A percentile compares a stretch with the other conserved stretches of the same genome.
These are phyloP conservation scores for Ctenopoma multispine DNA, from an alignment of 2,797 vertebrate species.

Conservation along the genomic window DNA sequence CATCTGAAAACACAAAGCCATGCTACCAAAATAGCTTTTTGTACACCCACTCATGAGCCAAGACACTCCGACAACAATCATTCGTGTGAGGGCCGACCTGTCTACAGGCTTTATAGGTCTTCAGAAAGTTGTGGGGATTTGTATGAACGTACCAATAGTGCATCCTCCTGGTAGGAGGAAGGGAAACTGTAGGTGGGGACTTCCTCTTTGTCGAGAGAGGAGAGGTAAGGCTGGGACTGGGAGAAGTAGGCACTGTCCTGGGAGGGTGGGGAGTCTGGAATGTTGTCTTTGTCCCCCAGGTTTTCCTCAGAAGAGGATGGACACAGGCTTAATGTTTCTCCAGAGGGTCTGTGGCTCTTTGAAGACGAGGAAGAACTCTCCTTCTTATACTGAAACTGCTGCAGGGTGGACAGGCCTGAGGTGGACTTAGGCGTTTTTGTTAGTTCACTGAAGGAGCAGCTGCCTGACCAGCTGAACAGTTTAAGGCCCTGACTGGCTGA, in stretches of 20 bases:
- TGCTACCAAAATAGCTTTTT: background rate
- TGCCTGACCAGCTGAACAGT: constrained; percentile 85
- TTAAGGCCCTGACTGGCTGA: constrained; percentile 63
- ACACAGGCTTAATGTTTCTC: background rate
- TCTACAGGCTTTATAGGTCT: constrained; percentile 1
- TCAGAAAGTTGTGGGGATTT: background rate
- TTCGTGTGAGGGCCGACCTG: background rate
- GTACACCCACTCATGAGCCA: background rate
- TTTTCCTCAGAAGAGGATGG: constrained; percentile 19
- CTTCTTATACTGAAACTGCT: constrained; percentile 81
- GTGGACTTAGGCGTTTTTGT: constrained; percentile 38
- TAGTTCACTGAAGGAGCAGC: constrained; percentile 45
- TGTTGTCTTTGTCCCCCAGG: constrained; percentile 34
- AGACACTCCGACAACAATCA: background rate
- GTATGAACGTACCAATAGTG: constrained; percentile 46
- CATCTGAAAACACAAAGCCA: background rate
- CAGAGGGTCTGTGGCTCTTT: constrained; percentile 1
- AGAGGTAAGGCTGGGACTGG: constrained; percentile 73
- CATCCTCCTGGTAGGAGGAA: constrained; percentile 19
- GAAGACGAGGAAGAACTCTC: constrained; percentile 32
- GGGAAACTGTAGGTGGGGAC: constrained; percentile 1
- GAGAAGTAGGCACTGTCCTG: constrained; percentile 80
- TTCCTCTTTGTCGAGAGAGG: constrained; percentile 42
- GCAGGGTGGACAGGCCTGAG: constrained; percentile 66
- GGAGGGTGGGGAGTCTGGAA: constrained; percentile 71